Base-by-base conservation (phyloP, 2,888 invertebrate genomes). In the Schrankia costaestrigalis region DNA sequence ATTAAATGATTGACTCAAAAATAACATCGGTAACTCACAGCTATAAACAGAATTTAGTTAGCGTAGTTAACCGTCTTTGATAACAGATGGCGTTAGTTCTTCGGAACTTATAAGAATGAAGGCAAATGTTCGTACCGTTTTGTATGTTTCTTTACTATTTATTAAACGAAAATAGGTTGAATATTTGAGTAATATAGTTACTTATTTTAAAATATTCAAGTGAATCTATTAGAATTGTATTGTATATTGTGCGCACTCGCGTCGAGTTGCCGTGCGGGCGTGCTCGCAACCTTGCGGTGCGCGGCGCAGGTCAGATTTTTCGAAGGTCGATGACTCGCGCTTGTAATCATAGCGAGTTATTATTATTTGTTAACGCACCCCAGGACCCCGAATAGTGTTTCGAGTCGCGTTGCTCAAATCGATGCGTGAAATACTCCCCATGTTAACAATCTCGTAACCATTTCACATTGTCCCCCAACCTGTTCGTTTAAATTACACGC, bases 301-400 rank as follows among this genome's bases (percentile, higher is more conserved):
- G 68, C 75, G 63, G 71, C 78, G 77, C 84, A 84, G 84, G 85
- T 85, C 84, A 85, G 82, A 87, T 84, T 75, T 86, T 86, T 83
- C 78, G 85, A 87, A 87, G 86, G 87, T 87, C 87, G 80, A 78
- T 87, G 87, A 87, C 86, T 83, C 72, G 78, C 53, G 75, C 53
- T 56, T 63, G 69, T 78, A 79, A 79, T 81, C 74, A 77, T 61
- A 62, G 44, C 72, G 65, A 71, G 71, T 71, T 79, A 81, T 82
- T 84, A 82, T 84, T 85, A 82, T 79, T 79, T 74, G 71, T 71
- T 56, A 74, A 71, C 67, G 65, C 65, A 64, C 69, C 68, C 70
- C 64, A 60, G 55, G 43, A 37, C 44, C 46, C 41, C 44, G 23
- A 58, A 46, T 55, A 25, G 13, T 11, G 46, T 51, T 52, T 59